A percentile compares a stretch with the other conserved stretches of the same genome.
These are phyloP conservation scores for Brachyistius frenatus DNA, from an alignment of 2,113 vertebrate species.

Conservation along the genomic window DNA sequence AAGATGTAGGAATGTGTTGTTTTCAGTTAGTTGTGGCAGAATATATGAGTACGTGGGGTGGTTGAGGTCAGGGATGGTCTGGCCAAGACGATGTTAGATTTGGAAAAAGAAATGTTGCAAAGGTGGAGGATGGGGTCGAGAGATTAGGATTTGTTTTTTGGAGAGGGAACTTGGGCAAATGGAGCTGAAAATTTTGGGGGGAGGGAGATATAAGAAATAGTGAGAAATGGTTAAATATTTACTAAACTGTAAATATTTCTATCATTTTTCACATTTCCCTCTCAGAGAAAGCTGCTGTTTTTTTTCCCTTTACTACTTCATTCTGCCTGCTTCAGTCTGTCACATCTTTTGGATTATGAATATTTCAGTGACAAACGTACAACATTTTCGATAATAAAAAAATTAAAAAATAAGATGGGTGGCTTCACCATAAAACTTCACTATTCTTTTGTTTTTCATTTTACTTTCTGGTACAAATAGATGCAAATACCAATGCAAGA, in stretches of 20 bases:
- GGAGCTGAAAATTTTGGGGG: slow-evolving; percentile 52
- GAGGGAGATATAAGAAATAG: slow-evolving; percentile 37
- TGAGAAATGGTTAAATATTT: slow-evolving; percentile 66
- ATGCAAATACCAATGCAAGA: slow-evolving; percentile 17
- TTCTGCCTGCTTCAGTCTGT: slow-evolving; percentile 27
- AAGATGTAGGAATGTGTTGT: slow-evolving; percentile 26
- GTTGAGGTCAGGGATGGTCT: slow-evolving; percentile 74
- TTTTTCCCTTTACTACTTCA: slow-evolving; percentile 10
- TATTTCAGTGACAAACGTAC: slow-evolving; percentile 51
- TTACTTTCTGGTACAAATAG: slow-evolving; percentile 22
- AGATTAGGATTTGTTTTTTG: slow-evolving; percentile 65
- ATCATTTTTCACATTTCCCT: slow-evolving; percentile 66
- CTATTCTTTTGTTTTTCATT: slow-evolving; percentile 8
- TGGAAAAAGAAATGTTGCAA: slow-evolving; percentile 67
- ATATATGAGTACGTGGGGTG: slow-evolving; percentile 66
- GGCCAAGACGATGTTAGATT: slow-evolving; percentile 74
- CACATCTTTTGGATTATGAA: slow-evolving; percentile 28
- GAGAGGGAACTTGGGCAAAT: slow-evolving; percentile 55
- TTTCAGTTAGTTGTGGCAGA: slow-evolving; percentile 69
- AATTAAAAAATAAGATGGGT: slow-evolving; percentile 7
- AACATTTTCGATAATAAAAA: slow-evolving; percentile 19
- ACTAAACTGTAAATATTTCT: slow-evolving; percentile 66
- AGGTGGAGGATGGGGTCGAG: slow-evolving; percentile 71
- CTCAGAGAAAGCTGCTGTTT: slow-evolving; percentile 46
- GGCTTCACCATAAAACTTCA: slow-evolving; percentile 31